Conservation (phyloP, 2,888 invertebrate genomes). For the Ennomos erosarius region DNA sequence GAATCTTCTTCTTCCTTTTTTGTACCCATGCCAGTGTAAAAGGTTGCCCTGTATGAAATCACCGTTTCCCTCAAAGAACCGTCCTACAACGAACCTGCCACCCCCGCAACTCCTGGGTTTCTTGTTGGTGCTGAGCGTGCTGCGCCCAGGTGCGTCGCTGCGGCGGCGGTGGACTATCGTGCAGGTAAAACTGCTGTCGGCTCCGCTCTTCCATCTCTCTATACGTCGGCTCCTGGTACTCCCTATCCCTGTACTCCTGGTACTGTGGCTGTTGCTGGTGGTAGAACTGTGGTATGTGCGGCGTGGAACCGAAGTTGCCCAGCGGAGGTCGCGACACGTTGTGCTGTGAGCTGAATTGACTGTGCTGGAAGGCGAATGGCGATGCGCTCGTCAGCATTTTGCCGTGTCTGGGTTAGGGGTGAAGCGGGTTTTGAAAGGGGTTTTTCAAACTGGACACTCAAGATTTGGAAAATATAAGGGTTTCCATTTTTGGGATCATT, state of each 20-base stretch:
- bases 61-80: neutral
- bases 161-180: slow-evolving; percentile 86
- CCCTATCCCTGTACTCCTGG: slow-evolving; percentile 66
- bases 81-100: slow-evolving; percentile 71
- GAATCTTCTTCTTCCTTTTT: no score
- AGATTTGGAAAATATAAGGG: no score
- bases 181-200: slow-evolving; percentile 89
- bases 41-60: no score
- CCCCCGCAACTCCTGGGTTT: slow-evolving; percentile 82
- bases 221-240: slow-evolving; percentile 63
- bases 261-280: slow-evolving; percentile 43
- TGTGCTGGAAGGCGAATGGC: slow-evolving; percentile 72
- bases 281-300: slow-evolving; percentile 72
- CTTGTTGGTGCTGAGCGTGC: slow-evolving; percentile 75
- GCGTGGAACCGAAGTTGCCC: slow-evolving; percentile 79
- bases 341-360: slow-evolving; percentile 84
- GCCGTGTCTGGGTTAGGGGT: slow-evolving; percentile 16
- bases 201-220: slow-evolving; percentile 38
- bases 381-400: slow-evolving; percentile 42
- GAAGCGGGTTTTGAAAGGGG: slow-evolving; percentile 1
- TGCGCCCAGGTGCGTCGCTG: slow-evolving; percentile 89
- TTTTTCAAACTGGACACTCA: slow-evolving; percentile 6
- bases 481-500: no score
- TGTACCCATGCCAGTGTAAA: no score
- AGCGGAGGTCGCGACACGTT: slow-evolving; percentile 77